Conservation (phyloP, 2,888 invertebrate genomes). For the Pelosia muscerda region DNA sequence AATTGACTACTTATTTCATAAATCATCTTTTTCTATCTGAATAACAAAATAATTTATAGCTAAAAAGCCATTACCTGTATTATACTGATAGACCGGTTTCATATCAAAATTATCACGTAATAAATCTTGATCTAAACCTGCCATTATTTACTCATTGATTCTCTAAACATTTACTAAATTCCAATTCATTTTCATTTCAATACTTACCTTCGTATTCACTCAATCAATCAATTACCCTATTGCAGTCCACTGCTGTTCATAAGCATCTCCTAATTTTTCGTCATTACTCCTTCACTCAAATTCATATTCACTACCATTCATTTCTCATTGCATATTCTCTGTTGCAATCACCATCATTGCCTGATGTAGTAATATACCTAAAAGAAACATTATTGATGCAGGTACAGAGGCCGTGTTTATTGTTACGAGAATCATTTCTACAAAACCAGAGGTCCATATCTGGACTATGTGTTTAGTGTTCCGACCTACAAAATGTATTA, state of each 20-base stretch:
- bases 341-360: slow-evolving; percentile 24
- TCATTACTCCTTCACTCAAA: neutral
- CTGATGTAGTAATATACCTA: slow-evolving; percentile 55
- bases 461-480: slow-evolving; percentile 85
- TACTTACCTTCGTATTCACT: slow-evolving; percentile 1
- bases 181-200: neutral
- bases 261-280: too few species aligned
- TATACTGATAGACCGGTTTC: neutral
- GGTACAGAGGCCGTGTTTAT: slow-evolving; percentile 86
- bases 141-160: neutral
- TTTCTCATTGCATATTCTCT: neutral
- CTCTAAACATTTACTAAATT: neutral
- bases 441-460: slow-evolving; percentile 80
- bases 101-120: neutral
- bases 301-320: slow-evolving; percentile 8
- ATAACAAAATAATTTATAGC: neutral
- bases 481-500: slow-evolving; percentile 85
- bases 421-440: slow-evolving; percentile 87
- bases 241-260: too few species aligned
- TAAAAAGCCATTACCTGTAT: neutral
- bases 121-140: neutral
- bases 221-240: too few species aligned
- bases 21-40: slow-evolving; percentile 13
- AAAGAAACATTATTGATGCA: slow-evolving; percentile 77
- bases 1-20: slow-evolving; percentile 15